Percentiles rank a stretch among this genome's conserved stretches.
Conservation (phyloP, 2,888 invertebrate genomes). For the Andrena chrysosceles region DNA sequence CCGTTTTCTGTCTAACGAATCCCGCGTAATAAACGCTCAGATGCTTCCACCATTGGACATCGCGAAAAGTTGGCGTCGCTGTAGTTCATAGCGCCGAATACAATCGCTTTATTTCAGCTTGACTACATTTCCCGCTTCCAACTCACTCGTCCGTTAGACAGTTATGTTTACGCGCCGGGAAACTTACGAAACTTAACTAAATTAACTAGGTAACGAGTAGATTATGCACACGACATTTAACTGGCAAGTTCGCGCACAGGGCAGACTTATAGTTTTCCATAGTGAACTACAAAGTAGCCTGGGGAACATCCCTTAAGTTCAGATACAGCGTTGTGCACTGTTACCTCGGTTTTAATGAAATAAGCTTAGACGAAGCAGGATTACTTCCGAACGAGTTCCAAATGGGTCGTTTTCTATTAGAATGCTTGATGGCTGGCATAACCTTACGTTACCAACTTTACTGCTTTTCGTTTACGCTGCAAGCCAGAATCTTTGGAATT, state of each 20-base stretch:
- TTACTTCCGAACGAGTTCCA: constrained; percentile 20
- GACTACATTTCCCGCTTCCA: constrained; percentile 65
- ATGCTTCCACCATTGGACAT: constrained; percentile 43
- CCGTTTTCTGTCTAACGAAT: constrained; percentile 33
- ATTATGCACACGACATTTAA: constrained; percentile 75
- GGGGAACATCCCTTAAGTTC: constrained; percentile 41
- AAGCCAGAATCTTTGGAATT: neutral
- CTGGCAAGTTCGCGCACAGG: constrained; percentile 57
- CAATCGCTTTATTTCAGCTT: constrained; percentile 74
- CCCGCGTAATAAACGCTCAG: constrained; percentile 38
- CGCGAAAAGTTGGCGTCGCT: constrained; percentile 47
- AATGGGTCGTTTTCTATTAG: neutral
- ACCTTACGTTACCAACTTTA: neutral
- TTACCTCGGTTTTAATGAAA: constrained; percentile 36
- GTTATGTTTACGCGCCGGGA: constrained; percentile 72
- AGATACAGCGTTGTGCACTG: constrained; percentile 26
- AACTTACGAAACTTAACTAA: constrained; percentile 74
- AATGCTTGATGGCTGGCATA: neutral
- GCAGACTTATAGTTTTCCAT: constrained; percentile 64
- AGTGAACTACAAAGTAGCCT: constrained; percentile 47
- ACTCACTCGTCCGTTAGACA: constrained; percentile 60
- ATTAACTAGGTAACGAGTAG: constrained; percentile 74
- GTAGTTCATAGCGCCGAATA: constrained; percentile 70
- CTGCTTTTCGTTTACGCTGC: neutral
- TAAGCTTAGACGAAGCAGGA: constrained; percentile 25